Evolutionary conservation across 2,113 vertebrate species (phyloP).

Genomic region (Anthoscopus minutus): DNA sequence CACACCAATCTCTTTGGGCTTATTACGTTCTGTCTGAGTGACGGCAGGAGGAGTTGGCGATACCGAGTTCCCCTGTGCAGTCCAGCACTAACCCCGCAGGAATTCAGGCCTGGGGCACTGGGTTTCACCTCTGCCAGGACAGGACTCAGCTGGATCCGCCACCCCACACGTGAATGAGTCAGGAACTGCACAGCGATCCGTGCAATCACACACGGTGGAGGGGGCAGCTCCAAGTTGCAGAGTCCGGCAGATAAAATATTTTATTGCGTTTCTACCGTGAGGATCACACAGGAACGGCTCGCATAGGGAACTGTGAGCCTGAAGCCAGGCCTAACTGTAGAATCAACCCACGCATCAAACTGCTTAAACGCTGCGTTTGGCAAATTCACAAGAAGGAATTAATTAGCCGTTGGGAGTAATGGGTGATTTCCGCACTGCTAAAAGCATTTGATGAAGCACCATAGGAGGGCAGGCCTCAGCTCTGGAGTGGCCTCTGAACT

Average conservation of each 20-base stretch:
- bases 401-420: rapidly evolving
- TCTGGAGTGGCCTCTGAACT: background rate
- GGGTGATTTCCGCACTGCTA: too few species aligned
- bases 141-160: rapidly evolving
- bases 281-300: rapidly evolving
- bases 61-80: rapidly evolving
- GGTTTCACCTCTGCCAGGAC: rapidly evolving
- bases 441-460: background rate
- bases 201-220: rapidly evolving
- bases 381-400: too few species aligned
- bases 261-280: background rate
- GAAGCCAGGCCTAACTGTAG: background rate
- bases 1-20: background rate
- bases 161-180: rapidly evolving
- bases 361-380: background rate
- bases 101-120: rapidly evolving
- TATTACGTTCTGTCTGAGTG: background rate
- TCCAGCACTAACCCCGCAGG: rapidly evolving
- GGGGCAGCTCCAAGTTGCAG: too few species aligned
- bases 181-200: rapidly evolving
- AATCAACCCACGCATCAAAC: rapidly evolving
- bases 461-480: too few species aligned
- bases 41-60: rapidly evolving
- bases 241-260: rapidly evolving
- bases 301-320: rapidly evolving